Evolutionary conservation across 2,797 vertebrate genomes (phyloP).

Genomic region (Coilia nasus): DNA sequence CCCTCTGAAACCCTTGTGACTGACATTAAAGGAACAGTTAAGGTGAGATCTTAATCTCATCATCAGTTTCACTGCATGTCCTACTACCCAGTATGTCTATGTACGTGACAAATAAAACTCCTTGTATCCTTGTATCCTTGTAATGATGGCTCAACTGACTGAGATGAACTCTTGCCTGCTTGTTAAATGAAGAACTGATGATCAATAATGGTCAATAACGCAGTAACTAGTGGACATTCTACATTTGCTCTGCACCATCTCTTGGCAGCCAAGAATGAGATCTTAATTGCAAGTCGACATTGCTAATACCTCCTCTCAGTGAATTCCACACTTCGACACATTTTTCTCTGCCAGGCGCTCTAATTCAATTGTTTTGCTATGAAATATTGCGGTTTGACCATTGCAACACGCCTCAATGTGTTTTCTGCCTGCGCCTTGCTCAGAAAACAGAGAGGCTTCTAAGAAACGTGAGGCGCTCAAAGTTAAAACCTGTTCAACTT

Average conservation of each 20-base stretch:
- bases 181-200: not conserved
- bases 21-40: not conserved
- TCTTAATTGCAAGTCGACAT: not conserved
- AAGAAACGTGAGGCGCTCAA: too few species aligned
- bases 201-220: not conserved
- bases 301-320: not conserved
- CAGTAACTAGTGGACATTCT: not conserved
- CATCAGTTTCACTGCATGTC: too few species aligned
- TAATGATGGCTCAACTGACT: not conserved
- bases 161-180: not conserved
- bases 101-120: too few species aligned
- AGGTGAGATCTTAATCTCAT: not conserved
- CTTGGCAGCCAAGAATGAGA: not conserved
- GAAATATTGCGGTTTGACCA: too few species aligned
- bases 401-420: too few species aligned
- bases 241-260: not conserved
- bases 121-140: too few species aligned
- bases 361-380: too few species aligned
- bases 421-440: too few species aligned
- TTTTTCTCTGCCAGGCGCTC: too few species aligned
- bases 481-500: too few species aligned
- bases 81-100: too few species aligned
- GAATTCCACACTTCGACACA: not conserved
- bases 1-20: not conserved
- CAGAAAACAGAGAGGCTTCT: too few species aligned